Percentiles rank a stretch among this genome's conserved stretches.
phyloP scores from a whole-genome alignment of 2,113 vertebrate species.

The Prionailurus bengalensis region DNA sequence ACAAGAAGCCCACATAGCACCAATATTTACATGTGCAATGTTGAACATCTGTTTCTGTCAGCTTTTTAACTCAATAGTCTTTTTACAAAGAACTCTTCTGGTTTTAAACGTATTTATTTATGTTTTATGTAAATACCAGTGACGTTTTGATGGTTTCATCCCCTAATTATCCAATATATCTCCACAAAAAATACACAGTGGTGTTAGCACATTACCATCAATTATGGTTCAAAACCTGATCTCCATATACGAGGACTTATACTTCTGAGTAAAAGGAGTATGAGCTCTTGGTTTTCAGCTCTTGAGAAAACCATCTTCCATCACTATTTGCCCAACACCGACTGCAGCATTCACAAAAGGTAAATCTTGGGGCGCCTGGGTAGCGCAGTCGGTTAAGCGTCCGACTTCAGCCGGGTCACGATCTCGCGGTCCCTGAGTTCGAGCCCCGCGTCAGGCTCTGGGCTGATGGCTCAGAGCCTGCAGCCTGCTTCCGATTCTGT shows the following conservation, averaged over 20 bases:
- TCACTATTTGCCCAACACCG: neutral
- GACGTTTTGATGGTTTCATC: neutral
- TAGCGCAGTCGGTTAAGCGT: no score
- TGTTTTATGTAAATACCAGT: neutral
- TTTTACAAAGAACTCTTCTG: neutral
- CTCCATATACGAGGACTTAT: neutral
- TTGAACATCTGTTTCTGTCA: neutral
- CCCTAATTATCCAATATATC: neutral
- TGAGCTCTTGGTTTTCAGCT: neutral
- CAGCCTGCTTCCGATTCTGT: no score
- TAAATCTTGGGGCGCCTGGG: neutral
- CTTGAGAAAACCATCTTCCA: neutral
- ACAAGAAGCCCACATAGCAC: neutral
- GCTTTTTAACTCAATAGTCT: neutral
- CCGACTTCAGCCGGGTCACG: no score
- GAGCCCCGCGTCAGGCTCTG: no score
- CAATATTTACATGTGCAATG: slow-evolving; percentile 48
- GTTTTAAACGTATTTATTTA: slow-evolving; percentile 59
- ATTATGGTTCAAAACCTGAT: slow-evolving; percentile 2
- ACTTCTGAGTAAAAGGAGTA: neutral
- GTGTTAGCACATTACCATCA: neutral
- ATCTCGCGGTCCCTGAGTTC: no score
- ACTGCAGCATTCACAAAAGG: neutral
- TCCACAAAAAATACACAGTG: neutral
- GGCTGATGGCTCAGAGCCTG: no score